These are phyloP conservation scores for Brachionus rotundiformis DNA, from an alignment of 1,140 invertebrate genomes.

Conservation along the genomic window DNA sequence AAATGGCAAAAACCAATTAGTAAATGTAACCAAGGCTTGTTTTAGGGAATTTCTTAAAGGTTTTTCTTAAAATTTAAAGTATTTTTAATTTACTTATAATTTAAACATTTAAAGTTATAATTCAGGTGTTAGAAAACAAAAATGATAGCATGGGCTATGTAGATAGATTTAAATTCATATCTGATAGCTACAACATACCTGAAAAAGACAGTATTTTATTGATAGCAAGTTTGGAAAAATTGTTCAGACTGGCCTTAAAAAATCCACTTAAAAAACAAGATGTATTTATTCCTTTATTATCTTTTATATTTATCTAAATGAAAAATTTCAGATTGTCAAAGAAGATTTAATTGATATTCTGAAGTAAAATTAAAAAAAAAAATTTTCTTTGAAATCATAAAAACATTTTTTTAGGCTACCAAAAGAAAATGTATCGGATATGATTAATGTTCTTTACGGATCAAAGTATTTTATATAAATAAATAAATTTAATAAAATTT, in stretches of 20 bases:
- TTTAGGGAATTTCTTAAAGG: slow-evolving; percentile 37
- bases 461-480: background rate
- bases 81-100: background rate
- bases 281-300: background rate
- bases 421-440: background rate
- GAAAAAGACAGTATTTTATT: background rate
- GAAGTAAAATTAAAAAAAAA: slow-evolving; percentile 22
- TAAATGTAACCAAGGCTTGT: background rate
- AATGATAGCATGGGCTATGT: background rate
- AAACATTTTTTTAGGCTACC: background rate
- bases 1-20: background rate
- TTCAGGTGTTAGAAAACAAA: background rate
- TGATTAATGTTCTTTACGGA: slow-evolving; percentile 2
- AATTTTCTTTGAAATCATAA: too few species aligned
- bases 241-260: background rate
- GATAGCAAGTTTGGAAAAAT: slow-evolving; percentile 5
- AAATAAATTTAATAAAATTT: background rate
- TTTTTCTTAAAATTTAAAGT: background rate
- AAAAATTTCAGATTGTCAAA: background rate
- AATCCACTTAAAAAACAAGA: background rate
- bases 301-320: background rate
- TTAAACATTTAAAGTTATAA: background rate
- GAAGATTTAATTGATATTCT: slow-evolving; percentile 4
- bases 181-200: background rate
- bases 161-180: background rate